Percentiles rank a stretch among this genome's conserved stretches.
phyloP scores from a whole-genome alignment of 2,888 invertebrate genomes.

The Homarus gammarus region DNA sequence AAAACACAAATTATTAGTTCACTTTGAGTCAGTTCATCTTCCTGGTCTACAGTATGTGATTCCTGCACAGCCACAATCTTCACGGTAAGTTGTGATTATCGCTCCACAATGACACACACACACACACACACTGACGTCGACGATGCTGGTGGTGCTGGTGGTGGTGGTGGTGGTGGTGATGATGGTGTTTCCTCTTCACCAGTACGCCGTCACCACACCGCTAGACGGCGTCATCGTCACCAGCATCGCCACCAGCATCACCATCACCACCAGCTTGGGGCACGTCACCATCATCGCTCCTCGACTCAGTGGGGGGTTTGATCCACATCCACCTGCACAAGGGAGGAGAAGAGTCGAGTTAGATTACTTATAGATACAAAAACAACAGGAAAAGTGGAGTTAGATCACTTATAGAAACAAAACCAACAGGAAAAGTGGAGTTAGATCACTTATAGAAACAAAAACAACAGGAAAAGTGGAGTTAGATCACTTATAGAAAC shows the following conservation, averaged over 20 bases:
- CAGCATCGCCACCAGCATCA: background rate
- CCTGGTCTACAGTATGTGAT: conserved; percentile 21
- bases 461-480: too few species aligned
- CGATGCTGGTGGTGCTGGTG: too few species aligned
- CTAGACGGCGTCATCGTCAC: background rate
- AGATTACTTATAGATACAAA: too few species aligned
- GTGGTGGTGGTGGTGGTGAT: too few species aligned
- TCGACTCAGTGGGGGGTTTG: background rate
- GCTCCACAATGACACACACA: background rate
- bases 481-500: background rate
- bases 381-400: too few species aligned
- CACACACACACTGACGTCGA: background rate
- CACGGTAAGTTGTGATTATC: background rate
- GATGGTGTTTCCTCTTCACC: too few species aligned
- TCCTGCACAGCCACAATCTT: conserved; percentile 7
- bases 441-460: background rate
- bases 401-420: too few species aligned
- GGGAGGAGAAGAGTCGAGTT: background rate
- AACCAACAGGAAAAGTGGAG: background rate
- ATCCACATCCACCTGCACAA: conserved; percentile 12
- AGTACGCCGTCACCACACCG: background rate
- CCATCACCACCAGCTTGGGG: background rate
- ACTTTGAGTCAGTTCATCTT: background rate
- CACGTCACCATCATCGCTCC: background rate
- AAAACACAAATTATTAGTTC: conserved; percentile 16